phyloP scores from a whole-genome alignment of 2,797 vertebrate species.

The Brachymystax lenok region DNA sequence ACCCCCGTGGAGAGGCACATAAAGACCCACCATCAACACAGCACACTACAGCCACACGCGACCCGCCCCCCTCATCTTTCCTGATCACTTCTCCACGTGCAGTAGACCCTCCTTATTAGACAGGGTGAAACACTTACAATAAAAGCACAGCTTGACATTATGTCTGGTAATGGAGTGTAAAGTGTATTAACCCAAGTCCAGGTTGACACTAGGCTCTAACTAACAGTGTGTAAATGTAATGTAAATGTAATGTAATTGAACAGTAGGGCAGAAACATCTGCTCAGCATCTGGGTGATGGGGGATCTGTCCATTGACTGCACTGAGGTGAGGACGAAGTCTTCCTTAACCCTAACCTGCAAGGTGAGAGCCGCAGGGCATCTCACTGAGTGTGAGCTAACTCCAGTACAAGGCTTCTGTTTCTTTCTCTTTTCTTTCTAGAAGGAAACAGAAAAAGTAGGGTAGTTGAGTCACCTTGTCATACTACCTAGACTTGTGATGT shows the following conservation, averaged over 20 bases:
- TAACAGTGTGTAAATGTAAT: background rate
- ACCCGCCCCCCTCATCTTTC: background rate
- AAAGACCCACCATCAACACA: slow-evolving; percentile 24
- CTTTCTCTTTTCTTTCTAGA: background rate
- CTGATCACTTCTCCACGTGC: background rate
- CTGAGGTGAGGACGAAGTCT: background rate
- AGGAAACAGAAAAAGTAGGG: background rate
- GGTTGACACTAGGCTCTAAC: background rate
- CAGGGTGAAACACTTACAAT: background rate
- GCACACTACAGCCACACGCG: background rate
- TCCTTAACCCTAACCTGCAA: background rate
- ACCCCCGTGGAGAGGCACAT: slow-evolving; percentile 57
- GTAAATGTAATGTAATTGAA: background rate
- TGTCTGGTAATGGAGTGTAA: slow-evolving; percentile 11
- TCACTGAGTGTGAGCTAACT: background rate
- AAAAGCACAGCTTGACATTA: background rate
- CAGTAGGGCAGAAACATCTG: slow-evolving; percentile 30
- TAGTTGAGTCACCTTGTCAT: background rate
- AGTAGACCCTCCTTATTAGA: background rate
- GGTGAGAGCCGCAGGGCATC: background rate
- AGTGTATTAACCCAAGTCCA: slow-evolving; percentile 1
- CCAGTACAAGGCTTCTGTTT: background rate
- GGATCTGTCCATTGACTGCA: slow-evolving; percentile 34
- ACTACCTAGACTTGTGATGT: background rate
- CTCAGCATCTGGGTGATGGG: slow-evolving; percentile 12